Evolutionary conservation across 2,888 invertebrate genomes (phyloP).

Genomic region (Argynnis bischoffii): DNA sequence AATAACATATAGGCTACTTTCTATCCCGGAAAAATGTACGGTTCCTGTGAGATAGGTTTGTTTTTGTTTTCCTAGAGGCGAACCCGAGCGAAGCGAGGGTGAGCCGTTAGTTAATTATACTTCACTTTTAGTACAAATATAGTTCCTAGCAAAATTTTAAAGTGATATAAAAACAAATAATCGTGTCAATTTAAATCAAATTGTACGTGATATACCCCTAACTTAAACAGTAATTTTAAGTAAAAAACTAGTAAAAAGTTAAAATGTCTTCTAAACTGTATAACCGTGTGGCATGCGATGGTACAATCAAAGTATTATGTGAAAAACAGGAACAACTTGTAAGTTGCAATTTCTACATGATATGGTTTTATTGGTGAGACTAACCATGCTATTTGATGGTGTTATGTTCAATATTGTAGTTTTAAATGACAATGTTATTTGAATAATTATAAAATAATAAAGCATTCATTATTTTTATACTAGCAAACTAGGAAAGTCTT

Average conservation of each 20-base stretch:
- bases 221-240: slow-evolving; percentile 3
- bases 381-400: background rate
- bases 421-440: too few relatives aligned
- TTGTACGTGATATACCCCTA: background rate
- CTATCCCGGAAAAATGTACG: too few relatives aligned
- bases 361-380: slow-evolving; percentile 16
- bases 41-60: too few relatives aligned
- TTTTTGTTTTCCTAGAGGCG: too few relatives aligned
- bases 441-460: too few relatives aligned
- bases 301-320: slow-evolving; percentile 30
- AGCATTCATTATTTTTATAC: too few relatives aligned
- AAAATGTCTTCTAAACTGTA: slow-evolving; percentile 5
- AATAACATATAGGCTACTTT: too few relatives aligned
- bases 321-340: slow-evolving; percentile 29
- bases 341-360: slow-evolving; percentile 11
- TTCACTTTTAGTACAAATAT: too few relatives aligned
- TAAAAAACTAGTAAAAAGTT: slow-evolving; percentile 14
- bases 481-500: too few relatives aligned
- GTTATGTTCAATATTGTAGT: background rate
- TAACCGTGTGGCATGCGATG: slow-evolving; percentile 29
- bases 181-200: background rate
- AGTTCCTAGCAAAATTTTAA: too few relatives aligned
- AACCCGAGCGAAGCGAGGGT: too few relatives aligned
- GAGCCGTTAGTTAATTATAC: too few relatives aligned
- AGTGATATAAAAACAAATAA: background rate